Conservation (phyloP, 2,888 invertebrate genomes). For the Leptothorax acervorum region DNA sequence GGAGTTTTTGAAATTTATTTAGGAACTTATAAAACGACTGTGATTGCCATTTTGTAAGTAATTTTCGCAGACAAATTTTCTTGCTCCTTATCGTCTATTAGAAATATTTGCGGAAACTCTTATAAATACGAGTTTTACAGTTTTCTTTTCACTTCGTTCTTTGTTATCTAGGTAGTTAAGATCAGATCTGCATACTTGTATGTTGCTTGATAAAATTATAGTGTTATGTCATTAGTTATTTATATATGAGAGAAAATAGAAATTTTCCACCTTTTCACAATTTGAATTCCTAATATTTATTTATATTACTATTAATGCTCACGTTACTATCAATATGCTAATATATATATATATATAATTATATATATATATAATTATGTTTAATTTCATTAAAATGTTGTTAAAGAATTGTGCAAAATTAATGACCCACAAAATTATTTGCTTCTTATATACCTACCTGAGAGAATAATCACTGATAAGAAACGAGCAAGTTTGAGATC, state of each 20-base stretch:
- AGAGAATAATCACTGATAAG: not conserved
- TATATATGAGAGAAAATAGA: not conserved
- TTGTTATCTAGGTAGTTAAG: not conserved
- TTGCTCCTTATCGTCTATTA: not conserved
- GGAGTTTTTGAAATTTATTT: not conserved
- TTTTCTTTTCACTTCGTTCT: not conserved
- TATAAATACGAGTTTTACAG: not conserved
- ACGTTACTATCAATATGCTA: not conserved
- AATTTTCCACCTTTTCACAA: not conserved
- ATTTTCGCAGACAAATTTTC: not conserved
- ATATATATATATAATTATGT: not conserved
- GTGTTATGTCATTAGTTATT: not conserved
- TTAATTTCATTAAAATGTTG: not conserved
- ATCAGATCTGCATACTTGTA: not conserved
- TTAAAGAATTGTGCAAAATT: not conserved
- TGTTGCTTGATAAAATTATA: not conserved
- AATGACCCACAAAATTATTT: not conserved
- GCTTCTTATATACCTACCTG: not conserved
- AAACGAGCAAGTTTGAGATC: conserved; percentile 57
- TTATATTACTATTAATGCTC: not conserved
- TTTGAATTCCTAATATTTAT: not conserved
- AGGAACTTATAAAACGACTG: not conserved
- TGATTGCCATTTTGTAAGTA: not conserved
- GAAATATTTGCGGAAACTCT: not conserved
- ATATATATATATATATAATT: not conserved